Conservation (phyloP, 2,888 invertebrate species). For the Elegia similella region DNA sequence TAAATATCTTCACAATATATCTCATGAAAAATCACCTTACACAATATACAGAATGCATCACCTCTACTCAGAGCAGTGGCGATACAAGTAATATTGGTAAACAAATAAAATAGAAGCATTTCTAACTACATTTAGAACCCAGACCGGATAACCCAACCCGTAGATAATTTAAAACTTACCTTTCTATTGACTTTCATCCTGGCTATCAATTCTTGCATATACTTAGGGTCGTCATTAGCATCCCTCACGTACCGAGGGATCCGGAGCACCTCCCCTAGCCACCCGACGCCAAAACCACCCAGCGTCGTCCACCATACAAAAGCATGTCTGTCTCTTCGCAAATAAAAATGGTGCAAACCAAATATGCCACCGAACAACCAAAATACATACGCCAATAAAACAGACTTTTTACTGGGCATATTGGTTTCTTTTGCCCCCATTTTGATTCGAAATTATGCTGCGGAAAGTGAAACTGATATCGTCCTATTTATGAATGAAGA, state of each 20-base stretch:
- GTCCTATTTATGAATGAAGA: constrained; percentile 5
- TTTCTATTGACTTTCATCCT: constrained; percentile 84
- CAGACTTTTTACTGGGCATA: constrained; percentile 73
- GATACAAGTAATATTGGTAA: no score
- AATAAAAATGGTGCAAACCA: constrained; percentile 95
- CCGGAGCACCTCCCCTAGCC: constrained; percentile 91
- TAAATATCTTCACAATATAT: no score
- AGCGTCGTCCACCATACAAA: constrained; percentile 94
- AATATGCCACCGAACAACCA: constrained; percentile 95
- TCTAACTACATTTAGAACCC: no score
- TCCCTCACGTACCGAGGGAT: constrained; percentile 93
- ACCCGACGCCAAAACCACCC: constrained; percentile 93
- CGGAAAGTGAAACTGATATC: background rate
- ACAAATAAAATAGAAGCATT: no score
- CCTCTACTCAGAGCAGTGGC: no score
- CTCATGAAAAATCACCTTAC: no score
- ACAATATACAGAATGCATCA: no score
- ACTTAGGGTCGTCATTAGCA: constrained; percentile 87
- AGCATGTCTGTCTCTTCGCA: constrained; percentile 93
- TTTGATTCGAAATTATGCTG: constrained; percentile 15
- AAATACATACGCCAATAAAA: constrained; percentile 87
- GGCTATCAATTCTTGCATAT: constrained; percentile 83
- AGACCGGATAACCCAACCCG: no score
- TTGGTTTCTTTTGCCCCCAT: constrained; percentile 36
- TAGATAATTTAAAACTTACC: constrained; percentile 62